phyloP scores from a whole-genome alignment of 2,797 vertebrate species.

The Sebastes aleutianus region DNA sequence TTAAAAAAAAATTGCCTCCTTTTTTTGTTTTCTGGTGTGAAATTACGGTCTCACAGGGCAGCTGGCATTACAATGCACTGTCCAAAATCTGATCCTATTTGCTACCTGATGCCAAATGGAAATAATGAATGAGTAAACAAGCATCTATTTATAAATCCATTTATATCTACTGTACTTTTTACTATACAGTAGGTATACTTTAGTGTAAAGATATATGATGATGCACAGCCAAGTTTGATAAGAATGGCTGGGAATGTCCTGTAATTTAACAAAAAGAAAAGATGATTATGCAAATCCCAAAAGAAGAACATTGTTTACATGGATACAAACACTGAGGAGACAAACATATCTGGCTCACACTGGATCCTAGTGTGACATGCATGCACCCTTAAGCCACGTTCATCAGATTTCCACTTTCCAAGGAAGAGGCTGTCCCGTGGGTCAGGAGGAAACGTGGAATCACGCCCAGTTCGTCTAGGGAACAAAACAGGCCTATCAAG shows the following conservation, averaged over 20 bases:
- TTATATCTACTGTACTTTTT: neutral
- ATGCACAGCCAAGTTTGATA: neutral
- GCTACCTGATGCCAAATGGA: neutral
- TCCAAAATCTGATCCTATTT: neutral
- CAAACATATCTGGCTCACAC: conserved; percentile 34
- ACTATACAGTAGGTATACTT: neutral
- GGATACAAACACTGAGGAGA: conserved; percentile 6
- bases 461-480: neutral
- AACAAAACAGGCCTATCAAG: conserved; percentile 46
- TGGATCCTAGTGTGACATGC: conserved; percentile 13
- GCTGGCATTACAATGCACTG: neutral
- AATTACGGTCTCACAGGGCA: neutral
- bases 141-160: neutral
- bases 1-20: neutral
- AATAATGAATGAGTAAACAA: neutral
- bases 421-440: conserved; percentile 16
- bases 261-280: neutral
- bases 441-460: conserved; percentile 47
- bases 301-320: neutral
- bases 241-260: neutral
- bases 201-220: neutral
- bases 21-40: neutral
- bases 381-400: conserved; percentile 9
- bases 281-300: neutral
- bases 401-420: conserved; percentile 59